Evolutionary conservation across 2,888 invertebrate genomes (phyloP).

Genomic region (Marronus borbonicus): DNA sequence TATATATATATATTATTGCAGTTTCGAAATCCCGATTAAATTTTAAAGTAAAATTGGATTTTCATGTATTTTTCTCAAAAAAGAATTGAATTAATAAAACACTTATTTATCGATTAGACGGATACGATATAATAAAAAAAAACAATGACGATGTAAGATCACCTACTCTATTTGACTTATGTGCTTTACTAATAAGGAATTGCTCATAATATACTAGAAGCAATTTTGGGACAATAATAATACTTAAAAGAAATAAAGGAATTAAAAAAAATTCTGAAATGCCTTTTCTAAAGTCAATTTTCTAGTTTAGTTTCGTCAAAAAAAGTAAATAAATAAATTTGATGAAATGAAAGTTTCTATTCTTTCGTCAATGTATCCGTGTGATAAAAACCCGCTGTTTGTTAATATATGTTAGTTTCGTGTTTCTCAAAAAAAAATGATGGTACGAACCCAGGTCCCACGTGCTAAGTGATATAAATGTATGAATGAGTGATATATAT

Average conservation of each 20-base stretch:
- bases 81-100: too few species aligned
- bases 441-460: neutral
- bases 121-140: too few species aligned
- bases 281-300: slow-evolving; percentile 13
- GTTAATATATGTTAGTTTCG: neutral
- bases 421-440: neutral
- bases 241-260: neutral
- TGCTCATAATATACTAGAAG: slow-evolving; percentile 6
- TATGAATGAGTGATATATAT: slow-evolving; percentile 6
- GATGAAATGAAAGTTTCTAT: neutral
- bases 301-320: slow-evolving; percentile 2
- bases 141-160: too few species aligned
- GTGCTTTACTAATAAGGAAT: neutral
- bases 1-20: too few species aligned
- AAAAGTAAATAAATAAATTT: neutral
- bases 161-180: neutral
- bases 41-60: too few species aligned
- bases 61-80: too few species aligned
- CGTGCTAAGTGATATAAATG: neutral
- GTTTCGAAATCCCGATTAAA: too few species aligned
- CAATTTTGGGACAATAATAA: slow-evolving; percentile 15
- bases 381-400: neutral
- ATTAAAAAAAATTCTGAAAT: slow-evolving; percentile 3
- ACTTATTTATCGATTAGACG: too few species aligned
- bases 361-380: neutral